Base-by-base conservation (phyloP, 2,888 invertebrate genomes). In the Fabriciana adippe region DNA sequence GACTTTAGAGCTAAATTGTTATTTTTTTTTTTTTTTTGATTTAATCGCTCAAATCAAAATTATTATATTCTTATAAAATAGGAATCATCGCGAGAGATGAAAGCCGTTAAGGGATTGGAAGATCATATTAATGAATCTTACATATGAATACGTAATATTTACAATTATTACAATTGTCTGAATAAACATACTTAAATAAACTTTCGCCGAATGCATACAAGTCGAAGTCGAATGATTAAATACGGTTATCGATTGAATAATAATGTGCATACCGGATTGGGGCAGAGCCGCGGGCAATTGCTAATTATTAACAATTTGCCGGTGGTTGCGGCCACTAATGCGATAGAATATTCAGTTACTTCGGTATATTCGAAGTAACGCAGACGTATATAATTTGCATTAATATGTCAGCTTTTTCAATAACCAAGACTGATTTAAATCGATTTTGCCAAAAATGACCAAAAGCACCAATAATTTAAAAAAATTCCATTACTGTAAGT, bases 271-370 rank as follows among this genome's bases (percentile, higher is more conserved):
- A 35, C 61, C 16, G 41, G 15, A 53, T 61, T 13, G 51, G 18
- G 41, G 61, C 15, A 61, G 51, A 61, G 61, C 61, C 61, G 61
- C 61, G 51, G 35, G 61, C 61, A 61, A 53, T 61, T 61, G 51
- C 61, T 61, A 53, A 61, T 61, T 61, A 61, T 61, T 61, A 61
- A 61, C 61, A 61, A 61, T 61, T 61, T 61, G 61, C 61, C 16
- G 51, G 61, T 61, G 51, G 61, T 61, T 61, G 61, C 61, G 61
- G 61, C 51, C 51, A 50, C 51, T 61, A 61, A 61, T 61, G 61
- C 61, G 61, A 61, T 61, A 50, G 61, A 61, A 61, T 61, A 61
- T 61, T 61, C 61, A 61, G 61, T 50, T 61, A 35, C 61, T 53
- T 61, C 26, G 35, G 61, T 53, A 50, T 35, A 53, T 61, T 61